Conservation (phyloP, 2,888 invertebrate genomes). For the Dendrolimus pini region DNA sequence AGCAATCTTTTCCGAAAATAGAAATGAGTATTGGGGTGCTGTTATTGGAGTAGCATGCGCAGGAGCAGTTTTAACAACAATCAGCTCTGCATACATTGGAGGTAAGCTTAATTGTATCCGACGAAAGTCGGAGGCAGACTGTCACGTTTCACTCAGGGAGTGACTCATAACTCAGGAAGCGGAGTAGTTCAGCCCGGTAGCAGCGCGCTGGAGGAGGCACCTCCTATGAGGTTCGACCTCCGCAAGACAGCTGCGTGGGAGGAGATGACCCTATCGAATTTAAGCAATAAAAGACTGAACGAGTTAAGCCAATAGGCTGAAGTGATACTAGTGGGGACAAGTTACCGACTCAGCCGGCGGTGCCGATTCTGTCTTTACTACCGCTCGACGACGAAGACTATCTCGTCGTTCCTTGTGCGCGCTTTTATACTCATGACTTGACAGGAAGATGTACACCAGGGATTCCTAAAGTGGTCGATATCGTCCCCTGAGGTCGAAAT, state of each 20-base stretch:
- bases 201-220: too few species aligned
- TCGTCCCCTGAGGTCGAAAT: conserved; percentile 29
- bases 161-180: not conserved
- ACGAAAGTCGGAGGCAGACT: too few species aligned
- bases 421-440: too few species aligned
- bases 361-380: conserved; percentile 4
- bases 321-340: too few species aligned
- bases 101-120: conserved; percentile 12
- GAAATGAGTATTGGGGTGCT: conserved; percentile 32
- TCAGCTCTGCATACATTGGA: conserved; percentile 29
- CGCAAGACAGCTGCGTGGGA: not conserved
- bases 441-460: too few species aligned
- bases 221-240: too few species aligned
- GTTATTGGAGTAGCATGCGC: conserved; percentile 30
- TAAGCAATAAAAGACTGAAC: not conserved
- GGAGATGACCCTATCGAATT: not conserved
- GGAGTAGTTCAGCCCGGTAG: not conserved
- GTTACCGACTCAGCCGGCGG: not conserved
- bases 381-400: too few species aligned
- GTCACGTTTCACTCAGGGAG: not conserved
- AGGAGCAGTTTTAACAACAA: conserved; percentile 33
- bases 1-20: conserved; percentile 41
- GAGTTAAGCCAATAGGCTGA: too few species aligned
- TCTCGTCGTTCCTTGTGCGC: too few species aligned
- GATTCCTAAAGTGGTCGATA: not conserved